Evolutionary conservation across 2,888 invertebrate species (phyloP).

Genomic region (Drosophila atripex): DNA sequence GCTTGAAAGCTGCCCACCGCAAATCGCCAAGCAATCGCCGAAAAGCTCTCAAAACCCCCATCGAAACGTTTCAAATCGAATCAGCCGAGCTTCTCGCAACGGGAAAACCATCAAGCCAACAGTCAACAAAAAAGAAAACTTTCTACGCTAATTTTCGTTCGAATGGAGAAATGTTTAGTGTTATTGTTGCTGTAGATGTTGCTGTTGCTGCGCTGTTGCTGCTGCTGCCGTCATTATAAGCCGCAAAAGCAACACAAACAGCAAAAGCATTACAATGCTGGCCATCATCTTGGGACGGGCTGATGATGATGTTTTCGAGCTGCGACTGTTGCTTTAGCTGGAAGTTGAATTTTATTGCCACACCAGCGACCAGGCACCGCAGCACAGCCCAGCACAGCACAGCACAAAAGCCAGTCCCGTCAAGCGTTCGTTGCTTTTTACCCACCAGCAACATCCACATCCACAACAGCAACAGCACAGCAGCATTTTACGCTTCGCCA

Average conservation of each 20-base stretch:
- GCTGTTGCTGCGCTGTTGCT: constrained; percentile 33
- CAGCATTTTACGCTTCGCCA: constrained; percentile 75
- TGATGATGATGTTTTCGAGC: constrained; percentile 48
- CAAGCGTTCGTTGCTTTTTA: constrained; percentile 51
- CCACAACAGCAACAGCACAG: constrained; percentile 21
- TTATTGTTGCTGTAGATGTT: too few relatives aligned
- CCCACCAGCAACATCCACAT: constrained; percentile 41
- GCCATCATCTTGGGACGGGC: constrained; percentile 54
- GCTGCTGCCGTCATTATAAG: constrained; percentile 70
- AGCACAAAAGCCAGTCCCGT: constrained; percentile 44
- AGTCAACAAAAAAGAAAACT: constrained; percentile 51
- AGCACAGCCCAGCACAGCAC: constrained; percentile 25
- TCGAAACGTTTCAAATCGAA: constrained; percentile 23
- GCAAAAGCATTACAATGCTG: constrained; percentile 41
- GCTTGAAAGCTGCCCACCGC: constrained; percentile 28
- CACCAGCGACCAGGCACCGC: constrained; percentile 61
- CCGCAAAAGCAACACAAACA: constrained; percentile 44
- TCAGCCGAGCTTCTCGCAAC: constrained; percentile 33
- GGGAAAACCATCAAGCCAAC: constrained; percentile 49
- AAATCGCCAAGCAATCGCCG: constrained; percentile 26
- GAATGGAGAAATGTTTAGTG: constrained; percentile 58
- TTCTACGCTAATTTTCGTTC: constrained; percentile 68
- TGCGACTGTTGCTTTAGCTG: constrained; percentile 53
- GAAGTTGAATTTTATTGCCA: constrained; percentile 75
- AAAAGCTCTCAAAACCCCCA: constrained; percentile 42